Evolutionary conservation across 2,797 vertebrate genomes (phyloP).

Genomic region (Nannoperca australis): DNA sequence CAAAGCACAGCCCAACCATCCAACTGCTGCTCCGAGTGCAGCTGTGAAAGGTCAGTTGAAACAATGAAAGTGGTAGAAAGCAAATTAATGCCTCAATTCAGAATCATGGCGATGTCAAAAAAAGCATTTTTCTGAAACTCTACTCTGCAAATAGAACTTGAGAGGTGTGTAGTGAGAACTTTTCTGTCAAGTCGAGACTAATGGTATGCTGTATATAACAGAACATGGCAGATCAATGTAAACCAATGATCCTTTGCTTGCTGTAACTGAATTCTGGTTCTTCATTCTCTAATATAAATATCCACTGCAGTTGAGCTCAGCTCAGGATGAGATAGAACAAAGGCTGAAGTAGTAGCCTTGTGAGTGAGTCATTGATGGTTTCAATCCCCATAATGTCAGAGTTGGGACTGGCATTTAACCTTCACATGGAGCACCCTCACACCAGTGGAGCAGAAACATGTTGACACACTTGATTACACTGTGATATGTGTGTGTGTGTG

Average conservation of each 20-base stretch:
- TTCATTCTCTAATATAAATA: neutral
- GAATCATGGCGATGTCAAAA: neutral
- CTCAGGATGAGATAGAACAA: neutral
- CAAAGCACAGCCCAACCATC: neutral
- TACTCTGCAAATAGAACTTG: slow-evolving; percentile 7
- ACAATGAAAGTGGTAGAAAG: neutral
- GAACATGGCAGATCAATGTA: neutral
- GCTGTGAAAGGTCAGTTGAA: slow-evolving; percentile 24
- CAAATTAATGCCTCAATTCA: neutral
- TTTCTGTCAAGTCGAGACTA: neutral
- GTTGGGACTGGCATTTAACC: neutral
- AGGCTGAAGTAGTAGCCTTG: neutral
- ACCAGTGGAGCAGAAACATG: neutral
- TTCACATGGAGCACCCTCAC: slow-evolving; percentile 18
- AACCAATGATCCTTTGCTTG: neutral
- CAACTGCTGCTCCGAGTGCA: slow-evolving; percentile 28
- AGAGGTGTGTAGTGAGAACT: neutral
- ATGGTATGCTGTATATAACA: neutral
- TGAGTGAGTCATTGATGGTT: neutral
- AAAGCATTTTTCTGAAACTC: neutral
- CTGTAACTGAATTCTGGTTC: neutral
- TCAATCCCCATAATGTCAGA: neutral
- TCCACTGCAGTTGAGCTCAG: neutral
- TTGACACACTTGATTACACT: neutral
- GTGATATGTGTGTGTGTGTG: neutral